Evolutionary conservation across 2,797 vertebrate species (phyloP).

Genomic region (Ctenochaetus hawaiiensis): DNA sequence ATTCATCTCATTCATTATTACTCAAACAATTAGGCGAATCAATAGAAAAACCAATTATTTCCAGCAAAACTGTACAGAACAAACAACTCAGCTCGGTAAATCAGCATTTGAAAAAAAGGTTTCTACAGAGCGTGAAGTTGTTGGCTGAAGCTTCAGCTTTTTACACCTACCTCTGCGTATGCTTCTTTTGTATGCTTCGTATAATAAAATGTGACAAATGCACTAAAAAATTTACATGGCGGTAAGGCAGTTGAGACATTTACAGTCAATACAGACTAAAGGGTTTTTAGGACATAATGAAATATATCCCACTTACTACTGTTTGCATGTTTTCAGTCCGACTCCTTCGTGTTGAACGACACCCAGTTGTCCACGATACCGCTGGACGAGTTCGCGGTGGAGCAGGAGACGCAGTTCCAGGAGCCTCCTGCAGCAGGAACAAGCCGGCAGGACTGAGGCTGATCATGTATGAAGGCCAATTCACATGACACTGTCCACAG

Average conservation of each 20-base stretch:
- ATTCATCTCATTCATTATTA: not conserved
- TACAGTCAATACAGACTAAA: not conserved
- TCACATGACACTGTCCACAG: constrained; percentile 70
- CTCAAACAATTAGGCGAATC: not conserved
- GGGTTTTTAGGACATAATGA: not conserved
- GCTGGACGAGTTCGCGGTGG: constrained; percentile 86
- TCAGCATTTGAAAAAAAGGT: not conserved
- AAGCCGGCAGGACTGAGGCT: constrained; percentile 85
- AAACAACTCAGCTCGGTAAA: not conserved
- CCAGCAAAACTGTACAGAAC: not conserved
- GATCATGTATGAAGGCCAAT: constrained; percentile 74
- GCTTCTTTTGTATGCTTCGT: not conserved
- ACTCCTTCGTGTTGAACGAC: constrained; percentile 78
- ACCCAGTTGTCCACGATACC: constrained; percentile 89
- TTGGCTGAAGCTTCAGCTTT: not conserved
- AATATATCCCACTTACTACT: not conserved
- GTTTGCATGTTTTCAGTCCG: constrained; percentile 73
- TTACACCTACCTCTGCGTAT: not conserved
- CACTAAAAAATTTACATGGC: not conserved
- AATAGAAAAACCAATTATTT: not conserved
- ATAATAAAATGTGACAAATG: not conserved
- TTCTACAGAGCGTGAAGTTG: not conserved
- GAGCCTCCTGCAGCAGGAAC: constrained; percentile 59
- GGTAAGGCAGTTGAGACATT: not conserved
- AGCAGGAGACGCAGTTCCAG: constrained; percentile 82